Conservation (phyloP, 2,888 invertebrate genomes). For the Anthophora plumipes region DNA sequence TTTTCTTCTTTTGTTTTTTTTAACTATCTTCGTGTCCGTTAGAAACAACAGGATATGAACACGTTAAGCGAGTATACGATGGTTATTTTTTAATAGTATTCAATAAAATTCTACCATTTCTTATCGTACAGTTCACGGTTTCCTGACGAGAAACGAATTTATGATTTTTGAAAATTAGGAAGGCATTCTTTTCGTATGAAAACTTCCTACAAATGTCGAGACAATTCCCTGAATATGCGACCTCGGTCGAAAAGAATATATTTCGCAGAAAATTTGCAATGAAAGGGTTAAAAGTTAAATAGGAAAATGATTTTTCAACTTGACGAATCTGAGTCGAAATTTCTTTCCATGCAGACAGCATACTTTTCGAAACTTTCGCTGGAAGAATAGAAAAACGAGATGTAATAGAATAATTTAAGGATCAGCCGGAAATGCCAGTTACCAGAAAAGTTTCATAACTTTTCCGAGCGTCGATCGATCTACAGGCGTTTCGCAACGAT, state of each 20-base stretch:
- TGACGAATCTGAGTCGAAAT: too few relatives aligned
- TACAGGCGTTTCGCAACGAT: slow-evolving; percentile 23
- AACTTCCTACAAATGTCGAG: too few relatives aligned
- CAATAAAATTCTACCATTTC: background rate
- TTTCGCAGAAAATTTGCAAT: too few relatives aligned
- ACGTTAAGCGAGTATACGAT: background rate
- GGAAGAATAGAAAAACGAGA: background rate
- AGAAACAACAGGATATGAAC: slow-evolving; percentile 23
- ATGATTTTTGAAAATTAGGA: too few relatives aligned
- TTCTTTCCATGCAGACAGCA: too few relatives aligned
- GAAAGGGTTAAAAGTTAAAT: background rate
- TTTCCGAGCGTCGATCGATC: slow-evolving; percentile 23
- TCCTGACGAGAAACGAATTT: too few relatives aligned
- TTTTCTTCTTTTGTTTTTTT: background rate
- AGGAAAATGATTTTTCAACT: too few relatives aligned
- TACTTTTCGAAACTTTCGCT: background rate
- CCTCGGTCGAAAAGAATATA: too few relatives aligned
- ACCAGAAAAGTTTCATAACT: slow-evolving; percentile 52
- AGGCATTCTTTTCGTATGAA: too few relatives aligned
- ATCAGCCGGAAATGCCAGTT: slow-evolving; percentile 47
- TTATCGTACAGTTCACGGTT: too few relatives aligned
- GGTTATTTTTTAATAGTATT: background rate
- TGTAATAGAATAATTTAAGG: slow-evolving; percentile 11
- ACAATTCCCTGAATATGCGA: too few relatives aligned
- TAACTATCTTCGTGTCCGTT: slow-evolving; percentile 7